Conservation (phyloP, 2,113 vertebrate genomes). For the Neodon shergylaensis region DNA sequence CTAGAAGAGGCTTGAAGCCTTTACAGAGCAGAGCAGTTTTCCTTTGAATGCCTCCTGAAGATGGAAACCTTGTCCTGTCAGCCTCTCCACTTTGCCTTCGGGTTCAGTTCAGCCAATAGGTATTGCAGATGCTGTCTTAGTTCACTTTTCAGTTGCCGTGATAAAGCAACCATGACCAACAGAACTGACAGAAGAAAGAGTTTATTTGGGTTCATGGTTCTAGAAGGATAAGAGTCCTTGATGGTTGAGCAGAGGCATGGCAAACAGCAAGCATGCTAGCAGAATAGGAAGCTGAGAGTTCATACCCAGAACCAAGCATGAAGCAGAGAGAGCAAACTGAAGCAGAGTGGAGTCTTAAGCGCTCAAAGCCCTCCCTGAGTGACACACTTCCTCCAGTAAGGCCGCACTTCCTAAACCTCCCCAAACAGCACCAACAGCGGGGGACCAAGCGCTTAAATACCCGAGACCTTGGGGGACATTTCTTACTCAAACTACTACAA, state of each 20-base stretch:
- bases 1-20: not conserved
- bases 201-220: not conserved
- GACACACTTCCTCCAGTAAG: not conserved
- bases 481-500: not conserved
- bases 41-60: not conserved
- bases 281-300: not conserved
- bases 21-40: constrained; percentile 23
- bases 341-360: not conserved
- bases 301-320: not conserved
- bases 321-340: not conserved
- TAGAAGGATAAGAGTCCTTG: not conserved
- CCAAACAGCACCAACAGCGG: not conserved
- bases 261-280: not conserved
- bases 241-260: not conserved
- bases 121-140: not conserved
- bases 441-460: not conserved
- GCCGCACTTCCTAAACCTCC: not conserved
- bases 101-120: not conserved
- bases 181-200: not conserved
- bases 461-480: not conserved
- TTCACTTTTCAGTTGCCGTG: not conserved
- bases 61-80: not conserved
- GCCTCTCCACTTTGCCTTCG: not conserved
- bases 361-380: not conserved
- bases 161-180: not conserved